Evolutionary conservation across 2,113 vertebrate genomes (phyloP), one percentile per base, ranked within the genome.

Genomic region (Spea multiplicata): DNA sequence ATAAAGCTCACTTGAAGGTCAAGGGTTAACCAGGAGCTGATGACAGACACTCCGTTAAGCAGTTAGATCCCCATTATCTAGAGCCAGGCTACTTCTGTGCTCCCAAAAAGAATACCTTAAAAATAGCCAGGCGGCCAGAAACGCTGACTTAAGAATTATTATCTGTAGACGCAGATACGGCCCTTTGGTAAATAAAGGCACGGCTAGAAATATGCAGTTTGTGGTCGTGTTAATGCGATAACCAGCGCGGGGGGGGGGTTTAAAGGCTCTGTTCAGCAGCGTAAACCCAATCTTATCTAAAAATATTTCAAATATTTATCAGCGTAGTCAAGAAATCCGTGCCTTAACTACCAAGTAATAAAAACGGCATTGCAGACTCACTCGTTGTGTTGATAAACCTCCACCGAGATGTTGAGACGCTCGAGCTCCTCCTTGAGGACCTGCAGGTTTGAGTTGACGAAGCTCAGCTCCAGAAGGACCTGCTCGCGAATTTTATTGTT

Each of bases 401-500:
- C 96, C 75, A 99, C 94, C 0, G 96, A 99, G 86, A 98, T 96
- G 90, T 99, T 99, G 70, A 99, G 95, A 57, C 90, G 92, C 86
- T 98, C 96, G 74, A 99, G 87, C 82, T 98, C 89, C 52, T 97
- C 96, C 91, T 94, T 97, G 77, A 99, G 91, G 57, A 96, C 94
- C 90, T 99, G 97, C 82, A 99, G 91, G 87, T 98, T 93, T 4
- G 97, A 91, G 83, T 99, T 99, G 3, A 97, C 92, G 0, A 94
- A 99, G 82, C 95, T 97, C 78, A 99, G 83, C 83, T 99, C 97
- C 86, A 99, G 83, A 9, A 94, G 81, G 6, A 96, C 97, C 89
- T 96, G 95, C n/a, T 98, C 96, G 57, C 94, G 91, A 6, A 98
- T 93, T 87, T 96, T 99, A 84, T 91, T 95, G 88, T 97, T 99